Evolutionary conservation across 2,113 vertebrate species (phyloP).

Genomic region (Pedetes capensis): DNA sequence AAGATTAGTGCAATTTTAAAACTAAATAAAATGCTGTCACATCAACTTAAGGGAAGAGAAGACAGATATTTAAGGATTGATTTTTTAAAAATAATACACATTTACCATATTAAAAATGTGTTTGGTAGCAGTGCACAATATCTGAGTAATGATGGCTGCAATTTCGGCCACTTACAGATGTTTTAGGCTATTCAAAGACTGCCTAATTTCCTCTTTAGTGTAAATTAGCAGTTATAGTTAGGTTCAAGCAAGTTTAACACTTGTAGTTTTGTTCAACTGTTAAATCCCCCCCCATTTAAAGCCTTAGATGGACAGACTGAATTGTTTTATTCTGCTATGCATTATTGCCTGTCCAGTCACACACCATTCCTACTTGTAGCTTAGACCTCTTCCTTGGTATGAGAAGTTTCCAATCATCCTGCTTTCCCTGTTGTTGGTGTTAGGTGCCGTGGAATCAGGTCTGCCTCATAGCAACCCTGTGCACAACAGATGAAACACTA

Average conservation of each 20-base stretch:
- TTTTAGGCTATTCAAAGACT: background rate
- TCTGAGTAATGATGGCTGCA: background rate
- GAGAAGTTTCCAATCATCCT: background rate
- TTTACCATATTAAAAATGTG: background rate
- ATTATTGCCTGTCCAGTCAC: background rate
- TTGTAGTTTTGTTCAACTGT: background rate
- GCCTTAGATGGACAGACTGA: background rate
- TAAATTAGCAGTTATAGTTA: background rate
- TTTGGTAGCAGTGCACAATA: background rate
- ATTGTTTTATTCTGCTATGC: background rate
- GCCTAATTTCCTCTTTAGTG: background rate
- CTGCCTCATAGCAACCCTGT: too few relatives aligned
- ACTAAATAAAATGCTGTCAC: background rate
- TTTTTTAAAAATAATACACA: background rate
- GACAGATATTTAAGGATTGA: background rate
- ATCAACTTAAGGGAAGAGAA: conserved; percentile 19
- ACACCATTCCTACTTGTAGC: background rate
- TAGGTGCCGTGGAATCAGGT: too few relatives aligned
- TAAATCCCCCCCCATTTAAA: background rate
- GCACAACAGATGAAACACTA: too few relatives aligned
- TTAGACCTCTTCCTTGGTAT: background rate
- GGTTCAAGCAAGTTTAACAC: background rate
- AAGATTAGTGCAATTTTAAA: background rate
- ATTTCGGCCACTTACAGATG: background rate
- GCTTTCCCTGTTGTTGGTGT: too few relatives aligned